Evolutionary conservation across 1,140 invertebrate species (phyloP).

Genomic region (Nasonia longicornis): DNA sequence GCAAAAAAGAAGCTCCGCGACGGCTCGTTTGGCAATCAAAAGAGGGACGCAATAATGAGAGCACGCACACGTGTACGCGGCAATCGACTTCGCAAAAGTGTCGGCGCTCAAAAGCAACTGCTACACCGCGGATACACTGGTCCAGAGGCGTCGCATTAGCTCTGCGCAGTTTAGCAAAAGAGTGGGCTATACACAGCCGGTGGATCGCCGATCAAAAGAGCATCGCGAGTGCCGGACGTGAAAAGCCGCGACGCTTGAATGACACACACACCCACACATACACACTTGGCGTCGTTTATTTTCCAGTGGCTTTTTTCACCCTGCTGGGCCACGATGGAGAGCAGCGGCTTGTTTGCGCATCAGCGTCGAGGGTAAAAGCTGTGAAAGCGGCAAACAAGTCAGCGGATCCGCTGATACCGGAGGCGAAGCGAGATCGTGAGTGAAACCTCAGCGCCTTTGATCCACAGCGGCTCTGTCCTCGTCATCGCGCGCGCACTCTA

Average conservation of each 20-base stretch:
- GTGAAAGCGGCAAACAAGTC: background rate
- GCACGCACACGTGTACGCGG: background rate
- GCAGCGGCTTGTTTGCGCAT: background rate
- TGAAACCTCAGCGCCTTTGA: background rate
- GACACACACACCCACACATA: too few relatives aligned
- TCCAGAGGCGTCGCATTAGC: background rate
- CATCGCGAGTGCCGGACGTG: background rate
- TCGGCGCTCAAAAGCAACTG: background rate
- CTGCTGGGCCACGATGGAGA: too few relatives aligned
- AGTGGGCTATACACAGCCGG: too few relatives aligned
- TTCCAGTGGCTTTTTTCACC: too few relatives aligned
- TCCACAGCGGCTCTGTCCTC: background rate
- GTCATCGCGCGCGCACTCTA: background rate
- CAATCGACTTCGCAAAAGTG: background rate
- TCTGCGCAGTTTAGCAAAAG: background rate
- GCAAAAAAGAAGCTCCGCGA: background rate
- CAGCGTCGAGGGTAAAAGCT: too few relatives aligned
- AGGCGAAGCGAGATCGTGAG: background rate
- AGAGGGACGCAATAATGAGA: background rate
- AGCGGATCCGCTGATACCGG: too few relatives aligned
- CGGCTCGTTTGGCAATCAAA: slow-evolving; percentile 27
- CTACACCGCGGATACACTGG: background rate
- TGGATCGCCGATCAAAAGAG: background rate
- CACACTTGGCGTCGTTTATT: background rate
- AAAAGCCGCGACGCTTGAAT: background rate